Base-by-base conservation (phyloP, 2,888 invertebrate genomes). In the Athrips mouffetella region DNA sequence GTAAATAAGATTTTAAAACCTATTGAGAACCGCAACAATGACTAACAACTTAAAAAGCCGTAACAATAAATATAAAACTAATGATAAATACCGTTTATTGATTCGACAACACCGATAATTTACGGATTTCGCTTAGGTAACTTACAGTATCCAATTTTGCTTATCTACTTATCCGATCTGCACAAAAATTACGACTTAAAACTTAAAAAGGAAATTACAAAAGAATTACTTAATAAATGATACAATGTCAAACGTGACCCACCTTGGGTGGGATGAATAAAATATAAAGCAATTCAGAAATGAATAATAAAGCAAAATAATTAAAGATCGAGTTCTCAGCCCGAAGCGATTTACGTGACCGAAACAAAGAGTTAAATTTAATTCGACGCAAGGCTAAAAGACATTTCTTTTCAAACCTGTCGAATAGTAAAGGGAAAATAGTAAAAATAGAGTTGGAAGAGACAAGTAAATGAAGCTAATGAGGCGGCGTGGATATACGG, bases 401-500 rank as follows among this genome's bases (percentile, higher is more conserved):
- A 13, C 10, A n/a, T 10, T 25, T 37, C 35, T 45, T 45, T 35
- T 13, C 18, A 18, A 37, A 46, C 18, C 35, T 46, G 46, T 47
- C 39, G 29, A 49, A 53, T 47, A 48, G 39, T 30, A 23, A 49
- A 39, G 33, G 31, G 52, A 45, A 30, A 35, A 35, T 18, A 35
- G 27, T 42, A 41, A 72, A 83, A 78, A 82, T 75, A 81, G 71
- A 73, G 57, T 68, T 70, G 64, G 67, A 76, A 73, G 71, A 77
- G 18, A 76, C 73, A 75, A 60, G 67, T 71, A 74, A 73, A 76
- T 69, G 75, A 70, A 77, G 71, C 73, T 81, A 81, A 82, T 81
- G 76, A 80, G 73, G 76, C 66, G 57, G 60, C 64, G 65, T 67
- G 70, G 73, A 73, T 67, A 63, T 60, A 63, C 62, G 62, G 67